These are phyloP conservation scores for Martes martes DNA, from an alignment of 2,113 vertebrate genomes.

Conservation along the genomic window DNA sequence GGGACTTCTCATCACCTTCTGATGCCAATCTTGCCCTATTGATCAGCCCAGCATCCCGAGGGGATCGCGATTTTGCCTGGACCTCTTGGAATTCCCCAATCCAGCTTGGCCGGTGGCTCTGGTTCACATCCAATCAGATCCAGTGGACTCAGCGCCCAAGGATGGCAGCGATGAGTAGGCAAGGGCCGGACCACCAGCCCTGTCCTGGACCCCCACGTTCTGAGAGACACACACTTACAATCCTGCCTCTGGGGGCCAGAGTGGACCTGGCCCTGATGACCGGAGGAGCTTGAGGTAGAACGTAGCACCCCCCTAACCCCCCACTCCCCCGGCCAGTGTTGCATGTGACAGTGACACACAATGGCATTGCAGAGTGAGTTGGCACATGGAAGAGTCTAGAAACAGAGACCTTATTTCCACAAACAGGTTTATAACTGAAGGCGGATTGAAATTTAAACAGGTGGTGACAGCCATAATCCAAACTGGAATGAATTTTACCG, in stretches of 20 bases:
- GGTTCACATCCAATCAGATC: too few relatives aligned
- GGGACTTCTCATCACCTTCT: not conserved
- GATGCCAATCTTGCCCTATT: not conserved
- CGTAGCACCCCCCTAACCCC: too few relatives aligned
- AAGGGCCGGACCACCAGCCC: not conserved
- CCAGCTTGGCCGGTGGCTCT: not conserved
- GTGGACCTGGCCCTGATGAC: fast-evolving
- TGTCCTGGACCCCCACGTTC: fast-evolving
- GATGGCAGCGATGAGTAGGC: not conserved
- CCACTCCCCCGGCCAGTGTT: fast-evolving
- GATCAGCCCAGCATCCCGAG: not conserved
- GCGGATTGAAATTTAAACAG: not conserved
- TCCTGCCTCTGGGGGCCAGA: fast-evolving
- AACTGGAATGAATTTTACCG: not conserved
- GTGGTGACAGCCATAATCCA: too few relatives aligned
- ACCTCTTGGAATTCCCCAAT: not conserved
- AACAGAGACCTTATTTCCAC: not conserved
- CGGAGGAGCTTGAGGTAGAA: fast-evolving
- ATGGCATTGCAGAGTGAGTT: not conserved
- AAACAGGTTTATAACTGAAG: constrained; percentile 4
- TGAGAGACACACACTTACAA: not conserved
- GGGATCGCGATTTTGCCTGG: not conserved
- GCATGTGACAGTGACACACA: too few relatives aligned
- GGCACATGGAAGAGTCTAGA: not conserved
- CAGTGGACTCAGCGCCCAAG: not conserved